These are phyloP conservation scores for Acomys russatus DNA, from an alignment of 2,797 vertebrate genomes.

Conservation along the genomic window DNA sequence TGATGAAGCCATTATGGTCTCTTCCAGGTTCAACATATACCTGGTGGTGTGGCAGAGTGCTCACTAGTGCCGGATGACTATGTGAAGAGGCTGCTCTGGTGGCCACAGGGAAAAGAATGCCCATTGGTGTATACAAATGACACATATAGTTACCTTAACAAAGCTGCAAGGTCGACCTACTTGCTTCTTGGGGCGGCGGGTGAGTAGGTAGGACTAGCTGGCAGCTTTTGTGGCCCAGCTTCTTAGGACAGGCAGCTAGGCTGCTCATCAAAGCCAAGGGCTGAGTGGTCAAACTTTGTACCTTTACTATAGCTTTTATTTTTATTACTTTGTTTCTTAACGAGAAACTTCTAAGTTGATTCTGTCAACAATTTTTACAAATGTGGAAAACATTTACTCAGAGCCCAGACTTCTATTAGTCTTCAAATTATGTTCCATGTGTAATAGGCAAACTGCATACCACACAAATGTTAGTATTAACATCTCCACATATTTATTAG, in stretches of 20 bases:
- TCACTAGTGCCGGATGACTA: not conserved
- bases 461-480: not conserved
- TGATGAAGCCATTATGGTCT: not conserved
- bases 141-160: not conserved
- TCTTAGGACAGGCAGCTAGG: too few relatives aligned
- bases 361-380: slow-evolving; percentile 28
- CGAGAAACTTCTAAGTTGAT: not conserved
- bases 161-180: not conserved
- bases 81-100: too few relatives aligned
- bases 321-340: not conserved
- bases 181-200: not conserved
- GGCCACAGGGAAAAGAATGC: not conserved
- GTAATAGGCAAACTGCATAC: not conserved
- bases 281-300: not conserved
- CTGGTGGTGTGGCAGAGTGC: not conserved
- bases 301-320: not conserved
- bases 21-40: not conserved
- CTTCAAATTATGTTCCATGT: not conserved
- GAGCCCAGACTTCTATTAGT: slow-evolving; percentile 37
- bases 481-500: not conserved
- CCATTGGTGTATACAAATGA: too few relatives aligned
- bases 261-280: not conserved
- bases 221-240: not conserved
- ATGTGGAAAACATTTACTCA: slow-evolving; percentile 21
- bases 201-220: not conserved